phyloP scores from a whole-genome alignment of 2,113 vertebrate species.

The Bubo scandiacus region DNA sequence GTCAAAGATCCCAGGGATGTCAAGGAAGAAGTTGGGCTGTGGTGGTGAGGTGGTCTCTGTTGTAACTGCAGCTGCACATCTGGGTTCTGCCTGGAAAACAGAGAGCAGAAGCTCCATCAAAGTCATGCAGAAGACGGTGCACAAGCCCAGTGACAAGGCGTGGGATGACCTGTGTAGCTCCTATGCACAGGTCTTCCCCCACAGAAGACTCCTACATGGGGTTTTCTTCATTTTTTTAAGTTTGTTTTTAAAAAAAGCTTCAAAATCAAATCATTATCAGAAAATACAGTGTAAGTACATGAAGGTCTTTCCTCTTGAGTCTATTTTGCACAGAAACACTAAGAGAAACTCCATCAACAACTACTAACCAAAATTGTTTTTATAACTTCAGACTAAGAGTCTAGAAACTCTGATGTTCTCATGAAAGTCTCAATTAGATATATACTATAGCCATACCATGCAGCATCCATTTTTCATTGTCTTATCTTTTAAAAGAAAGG shows the following conservation, averaged over 20 bases:
- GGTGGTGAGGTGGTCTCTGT: constrained; percentile 85
- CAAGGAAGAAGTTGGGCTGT: constrained; percentile 95
- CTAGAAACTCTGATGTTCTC: neutral
- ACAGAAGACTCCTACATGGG: neutral
- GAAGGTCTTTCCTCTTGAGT: neutral
- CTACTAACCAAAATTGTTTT: neutral
- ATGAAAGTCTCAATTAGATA: neutral
- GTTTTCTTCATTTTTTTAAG: neutral
- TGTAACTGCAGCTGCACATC: constrained; percentile 81
- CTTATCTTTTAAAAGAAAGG: neutral
- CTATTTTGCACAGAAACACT: neutral
- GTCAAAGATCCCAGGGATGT: constrained; percentile 91
- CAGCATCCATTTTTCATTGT: neutral
- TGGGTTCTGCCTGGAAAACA: constrained; percentile 84
- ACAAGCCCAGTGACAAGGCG: neutral
- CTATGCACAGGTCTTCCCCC: neutral
- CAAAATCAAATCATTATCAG: neutral
- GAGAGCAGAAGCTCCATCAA: neutral
- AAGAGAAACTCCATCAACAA: neutral
- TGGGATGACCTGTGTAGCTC: neutral
- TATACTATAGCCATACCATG: neutral
- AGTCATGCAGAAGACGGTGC: neutral
- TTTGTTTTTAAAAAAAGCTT: neutral
- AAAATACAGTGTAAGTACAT: neutral
- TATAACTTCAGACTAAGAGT: neutral